Evolutionary conservation across 2,113 vertebrate species (phyloP).

Genomic region (Plectropomus leopardus): DNA sequence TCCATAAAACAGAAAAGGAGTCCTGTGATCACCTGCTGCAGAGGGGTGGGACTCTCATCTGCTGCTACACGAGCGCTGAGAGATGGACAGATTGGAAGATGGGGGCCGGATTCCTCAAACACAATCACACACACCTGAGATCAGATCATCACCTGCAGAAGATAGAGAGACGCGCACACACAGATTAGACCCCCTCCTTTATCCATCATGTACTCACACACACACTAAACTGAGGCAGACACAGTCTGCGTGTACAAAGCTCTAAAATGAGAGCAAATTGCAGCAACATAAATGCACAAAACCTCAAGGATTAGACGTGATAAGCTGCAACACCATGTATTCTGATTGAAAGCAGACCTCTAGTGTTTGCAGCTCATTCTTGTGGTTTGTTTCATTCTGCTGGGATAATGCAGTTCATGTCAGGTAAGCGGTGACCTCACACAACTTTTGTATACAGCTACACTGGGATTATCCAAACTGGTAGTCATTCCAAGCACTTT

Average conservation of each 20-base stretch:
- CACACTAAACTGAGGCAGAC: neutral
- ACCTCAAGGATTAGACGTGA: conserved; percentile 17
- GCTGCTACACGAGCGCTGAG: conserved; percentile 68
- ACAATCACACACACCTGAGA: conserved; percentile 61
- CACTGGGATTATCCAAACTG: conserved; percentile 16
- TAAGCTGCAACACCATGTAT: conserved; percentile 21
- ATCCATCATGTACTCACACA: neutral
- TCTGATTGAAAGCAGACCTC: conserved; percentile 32
- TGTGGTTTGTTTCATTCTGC: neutral
- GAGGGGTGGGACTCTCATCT: conserved; percentile 58
- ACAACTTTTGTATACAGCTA: neutral
- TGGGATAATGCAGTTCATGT: neutral
- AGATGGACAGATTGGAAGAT: conserved; percentile 73
- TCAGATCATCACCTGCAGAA: conserved; percentile 56
- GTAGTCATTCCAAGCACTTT: neutral
- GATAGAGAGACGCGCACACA: conserved; percentile 21
- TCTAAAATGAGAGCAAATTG: conserved; percentile 20
- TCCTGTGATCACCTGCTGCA: conserved; percentile 68
- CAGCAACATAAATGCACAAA: conserved; percentile 4
- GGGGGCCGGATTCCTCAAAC: conserved; percentile 60
- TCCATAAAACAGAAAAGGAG: conserved; percentile 48
- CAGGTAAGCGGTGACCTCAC: conserved; percentile 19
- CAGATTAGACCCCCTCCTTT: conserved; percentile 9
- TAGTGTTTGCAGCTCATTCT: neutral
- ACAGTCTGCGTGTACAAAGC: conserved; percentile 20